Conservation (phyloP, 2,113 vertebrate genomes). For the Hippocampus mohnikei region DNA sequence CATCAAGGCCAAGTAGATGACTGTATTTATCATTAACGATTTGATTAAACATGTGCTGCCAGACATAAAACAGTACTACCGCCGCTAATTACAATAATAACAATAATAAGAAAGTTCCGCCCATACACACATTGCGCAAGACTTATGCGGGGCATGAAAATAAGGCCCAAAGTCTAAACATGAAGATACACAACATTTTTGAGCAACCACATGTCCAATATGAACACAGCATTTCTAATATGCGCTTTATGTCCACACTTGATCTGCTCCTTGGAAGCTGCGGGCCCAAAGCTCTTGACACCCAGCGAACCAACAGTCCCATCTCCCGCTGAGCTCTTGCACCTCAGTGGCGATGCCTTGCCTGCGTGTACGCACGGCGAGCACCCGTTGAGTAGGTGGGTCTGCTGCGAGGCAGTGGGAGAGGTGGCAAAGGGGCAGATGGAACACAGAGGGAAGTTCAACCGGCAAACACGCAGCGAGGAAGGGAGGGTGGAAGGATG, state of each 20-base stretch:
- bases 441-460: conserved; percentile 84
- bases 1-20: too few relatives aligned
- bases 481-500: conserved; percentile 26
- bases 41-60: too few relatives aligned
- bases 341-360: conserved; percentile 8
- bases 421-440: conserved; percentile 83
- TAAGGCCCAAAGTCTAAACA: too few relatives aligned
- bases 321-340: neutral
- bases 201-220: neutral
- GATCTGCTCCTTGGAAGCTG: neutral
- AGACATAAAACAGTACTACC: too few relatives aligned
- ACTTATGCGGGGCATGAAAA: too few relatives aligned
- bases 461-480: conserved; percentile 65
- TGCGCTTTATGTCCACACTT: neutral
- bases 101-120: too few relatives aligned
- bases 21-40: too few relatives aligned
- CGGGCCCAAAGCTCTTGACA: neutral
- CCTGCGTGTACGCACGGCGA: conserved; percentile 64
- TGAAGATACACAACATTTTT: neutral
- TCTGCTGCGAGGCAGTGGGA: conserved; percentile 78
- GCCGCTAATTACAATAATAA: too few relatives aligned
- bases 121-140: too few relatives aligned
- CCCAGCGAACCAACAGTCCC: neutral
- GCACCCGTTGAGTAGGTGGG: conserved; percentile 82
- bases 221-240: neutral